phyloP scores from a whole-genome alignment of 2,888 invertebrate genomes.

The Brachycybe producta region DNA sequence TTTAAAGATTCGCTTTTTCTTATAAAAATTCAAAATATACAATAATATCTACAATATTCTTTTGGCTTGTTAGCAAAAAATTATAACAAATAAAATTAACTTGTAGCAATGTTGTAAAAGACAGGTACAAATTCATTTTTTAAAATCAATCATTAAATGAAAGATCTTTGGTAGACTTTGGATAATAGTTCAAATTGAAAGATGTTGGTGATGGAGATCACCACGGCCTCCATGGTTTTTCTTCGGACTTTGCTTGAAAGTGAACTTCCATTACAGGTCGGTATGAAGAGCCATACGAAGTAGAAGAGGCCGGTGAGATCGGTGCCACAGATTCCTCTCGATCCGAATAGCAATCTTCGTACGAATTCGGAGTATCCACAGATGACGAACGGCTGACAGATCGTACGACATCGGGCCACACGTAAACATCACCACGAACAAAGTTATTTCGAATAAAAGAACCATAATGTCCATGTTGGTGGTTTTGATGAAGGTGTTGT shows the following conservation, averaged over 20 bases:
- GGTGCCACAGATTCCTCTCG: neutral
- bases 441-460: neutral
- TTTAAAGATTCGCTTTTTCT: no score
- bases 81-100: no score
- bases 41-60: no score
- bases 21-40: no score
- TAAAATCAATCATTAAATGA: no score
- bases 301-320: neutral
- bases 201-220: no score
- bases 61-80: no score
- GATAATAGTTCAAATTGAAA: no score
- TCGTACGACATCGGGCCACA: no score
- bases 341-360: neutral
- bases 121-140: no score
- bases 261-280: neutral
- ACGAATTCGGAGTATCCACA: neutral
- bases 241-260: neutral
- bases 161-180: no score
- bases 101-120: no score
- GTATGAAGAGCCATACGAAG: neutral
- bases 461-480: neutral
- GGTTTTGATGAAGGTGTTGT: neutral
- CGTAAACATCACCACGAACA: neutral
- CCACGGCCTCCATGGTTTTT: conserved; percentile 19
- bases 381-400: conserved; percentile 2